A percentile compares a stretch with the other conserved stretches of the same genome.
These are phyloP conservation scores for Galaxias olidus DNA, from an alignment of 2,797 vertebrate species.

Conservation along the genomic window DNA sequence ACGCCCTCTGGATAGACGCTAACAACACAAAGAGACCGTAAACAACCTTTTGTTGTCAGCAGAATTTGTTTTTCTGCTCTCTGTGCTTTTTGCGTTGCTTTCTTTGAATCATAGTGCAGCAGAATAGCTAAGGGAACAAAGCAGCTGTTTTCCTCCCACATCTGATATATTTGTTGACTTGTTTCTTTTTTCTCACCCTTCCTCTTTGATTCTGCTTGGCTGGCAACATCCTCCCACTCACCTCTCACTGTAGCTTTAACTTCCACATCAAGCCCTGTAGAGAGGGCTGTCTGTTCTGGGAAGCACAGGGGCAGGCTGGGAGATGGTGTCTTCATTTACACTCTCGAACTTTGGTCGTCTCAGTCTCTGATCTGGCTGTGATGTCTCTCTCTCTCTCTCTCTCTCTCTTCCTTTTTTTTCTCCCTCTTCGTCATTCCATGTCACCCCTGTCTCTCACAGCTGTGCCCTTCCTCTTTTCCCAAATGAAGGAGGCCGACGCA, in stretches of 20 bases:
- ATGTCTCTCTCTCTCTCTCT: background rate
- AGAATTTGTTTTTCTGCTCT: constrained; percentile 26
- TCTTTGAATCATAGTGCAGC: constrained; percentile 35
- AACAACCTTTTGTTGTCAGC: constrained; percentile 33
- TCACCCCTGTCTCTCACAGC: constrained; percentile 25
- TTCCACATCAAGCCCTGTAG: background rate
- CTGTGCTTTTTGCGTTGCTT: constrained; percentile 3
- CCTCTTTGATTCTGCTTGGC: constrained; percentile 18
- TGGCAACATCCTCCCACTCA: constrained; percentile 19
- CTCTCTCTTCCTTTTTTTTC: too few species aligned
- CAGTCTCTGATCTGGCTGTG: background rate
- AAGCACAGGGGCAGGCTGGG: background rate
- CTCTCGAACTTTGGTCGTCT: background rate
- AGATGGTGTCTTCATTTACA: background rate
- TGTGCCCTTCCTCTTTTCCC: constrained; percentile 35
- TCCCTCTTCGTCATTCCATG: background rate
- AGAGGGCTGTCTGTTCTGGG: background rate
- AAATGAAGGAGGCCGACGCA: too few species aligned
- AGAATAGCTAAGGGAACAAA: constrained; percentile 28
- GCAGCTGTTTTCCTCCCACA: constrained; percentile 3
- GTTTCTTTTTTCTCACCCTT: constrained; percentile 2
- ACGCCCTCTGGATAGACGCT: constrained; percentile 12
- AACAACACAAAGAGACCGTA: constrained; percentile 13
- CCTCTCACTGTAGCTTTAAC: background rate
- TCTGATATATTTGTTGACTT: constrained; percentile 40